These are phyloP conservation scores for Ctenomys sociabilis DNA, from an alignment of 2,113 vertebrate genomes.

Conservation along the genomic window DNA sequence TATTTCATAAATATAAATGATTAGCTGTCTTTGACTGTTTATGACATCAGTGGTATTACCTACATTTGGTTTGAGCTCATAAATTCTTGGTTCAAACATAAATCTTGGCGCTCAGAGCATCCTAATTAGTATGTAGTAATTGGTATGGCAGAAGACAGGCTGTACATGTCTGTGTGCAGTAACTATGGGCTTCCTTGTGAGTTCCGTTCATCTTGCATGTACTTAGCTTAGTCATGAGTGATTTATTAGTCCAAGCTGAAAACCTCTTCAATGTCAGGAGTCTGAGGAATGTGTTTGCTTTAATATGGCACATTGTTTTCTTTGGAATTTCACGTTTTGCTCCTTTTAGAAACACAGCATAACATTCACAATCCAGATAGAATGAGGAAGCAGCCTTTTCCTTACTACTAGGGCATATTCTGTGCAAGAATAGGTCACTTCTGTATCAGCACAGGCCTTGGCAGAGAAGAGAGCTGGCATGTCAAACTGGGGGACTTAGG, in stretches of 20 bases:
- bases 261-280: not conserved
- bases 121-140: conserved; percentile 43
- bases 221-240: conserved; percentile 15
- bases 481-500: not conserved
- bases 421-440: not conserved
- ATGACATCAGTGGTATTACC: not conserved
- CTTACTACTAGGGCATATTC: not conserved
- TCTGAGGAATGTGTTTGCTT: not conserved
- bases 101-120: conserved; percentile 25
- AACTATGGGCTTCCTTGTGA: not conserved
- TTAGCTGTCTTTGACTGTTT: conserved; percentile 36
- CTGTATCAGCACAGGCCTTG: not conserved
- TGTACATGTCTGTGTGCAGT: not conserved
- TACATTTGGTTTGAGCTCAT: conserved; percentile 46
- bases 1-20: conserved; percentile 41
- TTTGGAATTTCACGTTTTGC: not conserved
- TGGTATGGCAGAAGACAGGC: not conserved
- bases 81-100: conserved; percentile 37
- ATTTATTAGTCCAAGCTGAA: conserved; percentile 54
- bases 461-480: not conserved
- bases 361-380: not conserved
- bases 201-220: conserved; percentile 23
- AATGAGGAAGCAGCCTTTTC: not conserved
- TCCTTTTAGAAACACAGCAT: not conserved
- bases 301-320: not conserved